Base-by-base conservation (phyloP, 2,113 vertebrate genomes). In the Entelurus aequoreus region DNA sequence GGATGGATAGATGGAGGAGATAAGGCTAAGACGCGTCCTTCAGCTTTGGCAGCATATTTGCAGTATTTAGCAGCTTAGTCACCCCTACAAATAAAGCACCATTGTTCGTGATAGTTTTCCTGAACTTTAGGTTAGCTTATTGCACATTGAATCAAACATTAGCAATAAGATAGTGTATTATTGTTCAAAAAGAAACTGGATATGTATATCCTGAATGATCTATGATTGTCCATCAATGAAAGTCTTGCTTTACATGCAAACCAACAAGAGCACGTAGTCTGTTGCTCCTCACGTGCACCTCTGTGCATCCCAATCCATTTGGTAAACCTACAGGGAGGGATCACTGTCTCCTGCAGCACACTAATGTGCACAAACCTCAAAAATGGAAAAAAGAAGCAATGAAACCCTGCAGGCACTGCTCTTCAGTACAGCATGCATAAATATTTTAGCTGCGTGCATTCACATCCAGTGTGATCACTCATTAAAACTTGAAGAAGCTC, bases 371-470 rank as follows among this genome's bases (percentile, higher is more conserved):
- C 68, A 78, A 76, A 75, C 66, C 77, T 80, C 66, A 49, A 62
- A 78, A 78, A 80, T 56, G 54, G 7, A 56, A 10, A 37, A 70
- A 76, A 60, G 52, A 62, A 76, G 71, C 87, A 87, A 88, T 85
- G 80, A 86, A 65, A 74, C 85, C 84, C 82, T 79, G 64, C 63
- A 72, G 86, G 88, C 75, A 71, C 60, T 19, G 59, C 80, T 81
- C 73, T 75, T 68, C 80, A 74, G 76, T 82, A 77, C 78, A 68
- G 52, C 36, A 28, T 10, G 72, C 80, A 86, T 87, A 60, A 87
- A 88, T 86, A 83, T 88, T 85, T 86, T 54, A 86, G 83, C 52
- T 58, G 36, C 68, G 72, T 68, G 67, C 76, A 60, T 86, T 72
- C 63, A 63, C 74, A 78, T 84, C 74, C 74, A 77, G 68, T 72